Base-by-base conservation (phyloP, 1,140 invertebrate species). In the Microplitis demolitor region DNA sequence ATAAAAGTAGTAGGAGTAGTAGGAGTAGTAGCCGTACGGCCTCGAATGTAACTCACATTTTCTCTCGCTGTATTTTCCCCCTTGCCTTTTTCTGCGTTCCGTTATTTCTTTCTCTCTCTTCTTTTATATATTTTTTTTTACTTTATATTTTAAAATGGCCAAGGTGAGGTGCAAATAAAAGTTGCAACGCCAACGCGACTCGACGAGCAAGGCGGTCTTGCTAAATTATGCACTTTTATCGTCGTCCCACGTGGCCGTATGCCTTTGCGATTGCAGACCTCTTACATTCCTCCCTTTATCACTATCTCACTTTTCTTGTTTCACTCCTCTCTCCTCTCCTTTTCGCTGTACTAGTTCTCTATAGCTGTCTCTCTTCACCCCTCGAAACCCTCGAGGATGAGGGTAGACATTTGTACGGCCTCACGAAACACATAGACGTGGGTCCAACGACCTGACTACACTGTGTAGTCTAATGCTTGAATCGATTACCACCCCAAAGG, bases 161-260 rank as follows among this genome's bases (percentile, higher is more conserved):
- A 60, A 82, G 78, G 78, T 77, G 78, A 82, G 78, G 78, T 77
- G 78, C 77, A 81, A 79, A 82, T 82, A 82, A 83, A 82, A 82
- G 74, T 82, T 81, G 79, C 79, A 81, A 73, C 77, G 75, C 69
- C 75, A 66, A 77, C 68, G 45, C 78, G 76, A 76, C 71, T 74
- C 51, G 60, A 74, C 77, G 76, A 76, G 75, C 73, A 62, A 77
- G 71, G 73, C 74, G 33, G 70, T 56, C 31, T 67, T 60, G 54
- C 64, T 82, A 77, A 81, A 82, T 82, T 81, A 82, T 82, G 78
- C 76, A 82, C 73, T 73, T 79, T 79, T 78, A 78, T 76, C 78
- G 74, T 73, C 72, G 78, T 78, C 76, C 77, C 74, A 67, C 66
- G 63, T 66, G 63, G 70, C 70, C 45, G 53, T 66, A 51, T 33